Percentiles rank a stretch among this genome's conserved stretches.
Evolutionary conservation across 2,888 invertebrate genomes (phyloP).

Genomic region (Gisinianus flammeolus): DNA sequence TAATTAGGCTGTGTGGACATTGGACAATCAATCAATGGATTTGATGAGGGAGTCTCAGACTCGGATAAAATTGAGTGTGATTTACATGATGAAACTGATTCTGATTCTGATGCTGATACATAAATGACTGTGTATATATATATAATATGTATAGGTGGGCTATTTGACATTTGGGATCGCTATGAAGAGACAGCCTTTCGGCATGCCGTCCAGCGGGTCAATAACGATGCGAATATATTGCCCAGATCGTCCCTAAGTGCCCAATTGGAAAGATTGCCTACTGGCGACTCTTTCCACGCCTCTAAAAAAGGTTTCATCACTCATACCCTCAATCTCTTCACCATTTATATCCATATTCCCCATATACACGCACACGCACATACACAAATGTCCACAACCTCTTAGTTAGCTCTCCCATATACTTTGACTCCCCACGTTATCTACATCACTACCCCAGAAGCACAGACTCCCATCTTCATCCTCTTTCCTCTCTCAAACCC

Average conservation of each 20-base stretch:
- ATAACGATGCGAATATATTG: constrained; percentile 79
- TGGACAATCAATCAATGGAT: no score
- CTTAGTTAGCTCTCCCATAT: no score
- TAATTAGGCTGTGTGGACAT: background rate
- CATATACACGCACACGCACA: no score
- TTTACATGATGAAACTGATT: no score
- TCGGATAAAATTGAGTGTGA: no score
- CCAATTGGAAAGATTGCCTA: constrained; percentile 87
- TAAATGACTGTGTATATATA: background rate
- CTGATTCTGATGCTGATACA: background rate
- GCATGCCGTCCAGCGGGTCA: constrained; percentile 89
- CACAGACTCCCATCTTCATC: no score
- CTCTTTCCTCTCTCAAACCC: no score
- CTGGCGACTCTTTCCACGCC: constrained; percentile 93
- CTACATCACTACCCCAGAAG: no score
- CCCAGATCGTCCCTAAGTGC: constrained; percentile 83
- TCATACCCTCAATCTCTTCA: background rate
- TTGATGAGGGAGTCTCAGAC: no score
- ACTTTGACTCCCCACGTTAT: background rate
- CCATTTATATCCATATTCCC: background rate
- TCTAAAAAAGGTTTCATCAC: constrained; percentile 80
- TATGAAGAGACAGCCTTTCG: constrained; percentile 83
- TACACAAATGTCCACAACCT: no score
- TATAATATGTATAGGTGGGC: constrained; percentile 49
- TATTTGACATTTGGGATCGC: constrained; percentile 57